Base-by-base conservation (phyloP, 2,888 invertebrate genomes). In the Eristalis pertinax region DNA sequence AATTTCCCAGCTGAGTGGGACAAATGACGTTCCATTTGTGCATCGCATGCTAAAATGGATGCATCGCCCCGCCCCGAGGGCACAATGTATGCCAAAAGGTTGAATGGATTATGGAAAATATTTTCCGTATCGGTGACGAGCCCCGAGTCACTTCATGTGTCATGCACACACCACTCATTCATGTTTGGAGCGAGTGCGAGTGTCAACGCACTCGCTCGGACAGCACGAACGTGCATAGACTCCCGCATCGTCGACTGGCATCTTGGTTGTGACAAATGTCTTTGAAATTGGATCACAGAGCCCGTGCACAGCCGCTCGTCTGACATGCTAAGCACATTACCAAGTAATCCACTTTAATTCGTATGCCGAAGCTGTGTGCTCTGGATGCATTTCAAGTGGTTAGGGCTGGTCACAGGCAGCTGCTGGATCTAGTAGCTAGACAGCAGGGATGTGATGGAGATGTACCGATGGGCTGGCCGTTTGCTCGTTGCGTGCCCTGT, bases 1-100 rank as follows among this genome's bases (percentile, higher is more conserved):
- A 81, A 85, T 85, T 85, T 85, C 72, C 84, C 81, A 81, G 67
- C 56, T 76, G 76, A 85, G 81, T 81, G 58, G 72, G 81, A 73
- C 63, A 85, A 85, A 81, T 81, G 76, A 43, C 56, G 77, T 73
- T 63, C 72, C 32, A 73, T 68, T 73, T 77, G 62, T 56, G 75
- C 80, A 80, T 62, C 50, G 50, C 50, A 77, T 43, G 22, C 24
- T 35, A 5, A n/a, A 35, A 29, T 19, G n/a, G 32, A n/a, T 64
- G 8, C 64, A 68, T 32, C 15, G 35, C 63, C 4, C 19, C 10
- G 50, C 38, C 60, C 26, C 64, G 60, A 22, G 11, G 32, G 19
- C 19, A 24, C 32, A 62, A 76, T 76, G 60, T 76, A 35, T 78
- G 78, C 43, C 78, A 78, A 72, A 78, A 64, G 72, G 50, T 50